Percentiles rank a stretch among this genome's conserved stretches.
phyloP scores from a whole-genome alignment of 1,140 invertebrate species.

The Lepidurus packardi region DNA sequence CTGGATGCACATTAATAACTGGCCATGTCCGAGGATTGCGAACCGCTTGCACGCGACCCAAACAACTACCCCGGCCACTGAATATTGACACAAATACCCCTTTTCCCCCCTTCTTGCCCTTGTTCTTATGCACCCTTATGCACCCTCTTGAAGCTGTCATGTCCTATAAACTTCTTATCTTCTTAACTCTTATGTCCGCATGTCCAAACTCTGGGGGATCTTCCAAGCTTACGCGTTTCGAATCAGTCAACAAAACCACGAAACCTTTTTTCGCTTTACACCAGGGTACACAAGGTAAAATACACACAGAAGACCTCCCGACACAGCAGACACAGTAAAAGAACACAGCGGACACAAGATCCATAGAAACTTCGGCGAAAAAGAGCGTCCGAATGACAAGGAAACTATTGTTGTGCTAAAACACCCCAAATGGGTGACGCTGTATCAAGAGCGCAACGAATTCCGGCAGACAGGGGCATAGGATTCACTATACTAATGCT shows the following conservation, averaged over 20 bases:
- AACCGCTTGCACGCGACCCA: background rate
- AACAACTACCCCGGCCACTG: background rate
- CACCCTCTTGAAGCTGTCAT: background rate
- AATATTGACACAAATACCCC: background rate
- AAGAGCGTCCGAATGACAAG: slow-evolving; percentile 16
- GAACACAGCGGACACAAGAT: background rate
- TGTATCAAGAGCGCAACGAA: background rate
- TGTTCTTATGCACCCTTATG: background rate
- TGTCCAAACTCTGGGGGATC: too few species aligned
- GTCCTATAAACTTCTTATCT: too few species aligned
- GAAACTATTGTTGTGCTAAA: slow-evolving; percentile 22
- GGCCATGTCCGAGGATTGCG: background rate
- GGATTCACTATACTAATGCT: background rate
- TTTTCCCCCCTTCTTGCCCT: background rate
- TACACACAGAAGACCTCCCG: too few species aligned
- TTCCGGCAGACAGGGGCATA: background rate
- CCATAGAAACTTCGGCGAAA: background rate
- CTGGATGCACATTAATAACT: background rate
- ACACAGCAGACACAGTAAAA: too few species aligned
- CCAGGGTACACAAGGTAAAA: too few species aligned
- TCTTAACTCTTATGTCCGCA: too few species aligned
- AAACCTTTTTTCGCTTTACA: background rate
- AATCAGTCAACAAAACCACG: background rate
- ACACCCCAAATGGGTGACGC: background rate
- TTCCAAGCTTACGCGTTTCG: too few species aligned